Percentiles rank a stretch among this genome's conserved stretches.
phyloP scores from a whole-genome alignment of 2,797 vertebrate genomes.

The Tapirus indicus region DNA sequence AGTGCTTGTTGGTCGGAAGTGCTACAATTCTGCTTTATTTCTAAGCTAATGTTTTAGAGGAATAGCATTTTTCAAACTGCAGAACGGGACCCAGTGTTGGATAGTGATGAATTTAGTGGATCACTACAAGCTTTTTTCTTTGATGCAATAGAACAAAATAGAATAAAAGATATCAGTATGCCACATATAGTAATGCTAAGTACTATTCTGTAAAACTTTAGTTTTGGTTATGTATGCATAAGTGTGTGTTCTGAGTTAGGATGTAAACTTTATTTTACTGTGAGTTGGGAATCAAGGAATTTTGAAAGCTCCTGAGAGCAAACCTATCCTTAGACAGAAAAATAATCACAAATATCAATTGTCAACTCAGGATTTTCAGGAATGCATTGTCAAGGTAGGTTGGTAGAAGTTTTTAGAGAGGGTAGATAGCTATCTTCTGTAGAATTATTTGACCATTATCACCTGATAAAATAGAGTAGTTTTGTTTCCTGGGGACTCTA shows the following conservation, averaged over 20 bases:
- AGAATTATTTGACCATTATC: conserved; percentile 12
- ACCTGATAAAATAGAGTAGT: conserved; percentile 10
- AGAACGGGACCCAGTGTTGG: neutral
- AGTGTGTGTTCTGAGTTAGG: neutral
- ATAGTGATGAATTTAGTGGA: neutral
- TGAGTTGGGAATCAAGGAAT: neutral
- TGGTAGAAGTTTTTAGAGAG: neutral
- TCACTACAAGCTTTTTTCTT: neutral
- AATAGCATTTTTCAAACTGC: conserved; percentile 21
- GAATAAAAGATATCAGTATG: neutral
- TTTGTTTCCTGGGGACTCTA: neutral
- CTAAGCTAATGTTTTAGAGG: conserved; percentile 3
- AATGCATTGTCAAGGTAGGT: neutral
- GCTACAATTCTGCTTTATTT: neutral
- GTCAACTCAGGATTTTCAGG: neutral
- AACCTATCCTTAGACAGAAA: neutral
- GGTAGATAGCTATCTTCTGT: neutral
- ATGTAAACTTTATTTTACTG: conserved; percentile 28
- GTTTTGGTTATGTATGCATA: conserved; percentile 1
- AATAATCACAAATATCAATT: neutral
- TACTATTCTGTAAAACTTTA: neutral
- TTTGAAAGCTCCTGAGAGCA: conserved; percentile 50
- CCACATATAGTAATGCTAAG: neutral
- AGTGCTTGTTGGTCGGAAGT: neutral
- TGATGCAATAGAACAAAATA: neutral